Percentiles rank a stretch among this genome's conserved stretches.
phyloP scores from a whole-genome alignment of 2,113 vertebrate species.

The Capricornis sumatraensis region DNA sequence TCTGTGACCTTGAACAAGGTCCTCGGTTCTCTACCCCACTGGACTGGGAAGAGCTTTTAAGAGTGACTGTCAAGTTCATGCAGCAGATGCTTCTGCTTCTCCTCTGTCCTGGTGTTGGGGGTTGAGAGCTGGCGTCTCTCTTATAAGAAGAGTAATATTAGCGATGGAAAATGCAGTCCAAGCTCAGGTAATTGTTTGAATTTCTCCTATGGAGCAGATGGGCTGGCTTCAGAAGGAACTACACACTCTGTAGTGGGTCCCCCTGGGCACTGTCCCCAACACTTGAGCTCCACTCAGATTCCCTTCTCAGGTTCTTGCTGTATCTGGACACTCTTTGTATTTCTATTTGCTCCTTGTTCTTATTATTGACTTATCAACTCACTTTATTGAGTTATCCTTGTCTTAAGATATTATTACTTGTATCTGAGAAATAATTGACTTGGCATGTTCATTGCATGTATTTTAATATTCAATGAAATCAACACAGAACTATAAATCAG shows the following conservation, averaged over 20 bases:
- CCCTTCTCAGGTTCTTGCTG: neutral
- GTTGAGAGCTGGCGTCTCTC: neutral
- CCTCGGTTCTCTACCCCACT: accelerated
- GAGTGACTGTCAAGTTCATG: neutral
- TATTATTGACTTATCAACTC: neutral
- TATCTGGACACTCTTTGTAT: neutral
- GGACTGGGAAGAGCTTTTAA: neutral
- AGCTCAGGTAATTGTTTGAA: neutral
- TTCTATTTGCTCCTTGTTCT: neutral
- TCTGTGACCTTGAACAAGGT: neutral
- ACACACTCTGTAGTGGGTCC: neutral
- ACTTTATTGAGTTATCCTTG: neutral
- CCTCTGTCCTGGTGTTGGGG: neutral
- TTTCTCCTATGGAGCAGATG: neutral
- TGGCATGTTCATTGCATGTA: neutral
- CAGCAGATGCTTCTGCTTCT: neutral
- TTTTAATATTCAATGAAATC: neutral
- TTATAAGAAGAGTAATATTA: neutral
- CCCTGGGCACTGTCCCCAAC: too few relatives aligned
- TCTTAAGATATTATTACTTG: neutral
- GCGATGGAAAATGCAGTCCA: neutral
- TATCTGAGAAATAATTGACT: neutral
- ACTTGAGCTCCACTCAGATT: too few relatives aligned
- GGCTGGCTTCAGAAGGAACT: neutral
- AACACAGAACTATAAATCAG: neutral